Percentiles rank a stretch among this genome's conserved stretches.
These are phyloP conservation scores for Cheiracanthium punctorium DNA, from an alignment of 2,888 invertebrate genomes.

Conservation along the genomic window DNA sequence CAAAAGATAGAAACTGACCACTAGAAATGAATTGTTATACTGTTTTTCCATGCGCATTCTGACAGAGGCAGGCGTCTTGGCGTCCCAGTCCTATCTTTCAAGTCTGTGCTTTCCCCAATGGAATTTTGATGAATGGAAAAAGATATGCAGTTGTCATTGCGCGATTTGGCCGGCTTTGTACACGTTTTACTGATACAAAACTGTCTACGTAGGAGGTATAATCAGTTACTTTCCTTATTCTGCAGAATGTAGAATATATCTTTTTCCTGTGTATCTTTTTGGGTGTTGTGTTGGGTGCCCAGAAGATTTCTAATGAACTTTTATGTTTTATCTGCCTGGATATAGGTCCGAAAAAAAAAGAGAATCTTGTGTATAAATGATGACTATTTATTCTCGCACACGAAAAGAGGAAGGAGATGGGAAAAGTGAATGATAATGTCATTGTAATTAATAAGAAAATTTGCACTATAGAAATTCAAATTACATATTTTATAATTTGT, in stretches of 20 bases:
- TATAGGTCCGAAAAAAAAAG: no score
- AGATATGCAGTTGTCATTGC: conserved; percentile 59
- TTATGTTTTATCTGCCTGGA: no score
- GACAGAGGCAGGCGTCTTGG: not conserved
- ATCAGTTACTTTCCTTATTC: not conserved
- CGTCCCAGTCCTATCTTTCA: not conserved
- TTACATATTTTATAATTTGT: no score
- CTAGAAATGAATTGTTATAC: not conserved
- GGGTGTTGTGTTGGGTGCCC: not conserved
- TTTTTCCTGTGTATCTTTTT: not conserved
- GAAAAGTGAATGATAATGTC: no score
- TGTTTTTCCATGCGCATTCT: not conserved
- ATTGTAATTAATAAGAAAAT: no score
- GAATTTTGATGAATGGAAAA: conserved; percentile 49
- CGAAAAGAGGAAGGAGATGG: no score
- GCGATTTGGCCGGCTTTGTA: conserved; percentile 37
- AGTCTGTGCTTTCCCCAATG: conserved; percentile 19
- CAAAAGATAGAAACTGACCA: not conserved
- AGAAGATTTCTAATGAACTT: not conserved
- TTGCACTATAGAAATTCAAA: no score
- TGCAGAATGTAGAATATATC: not conserved
- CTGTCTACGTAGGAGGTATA: conserved; percentile 5
- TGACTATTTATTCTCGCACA: no score
- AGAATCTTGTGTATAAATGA: no score
- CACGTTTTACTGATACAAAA: not conserved